These are phyloP conservation scores for Atrichornis clamosus DNA, from an alignment of 2,113 vertebrate species.

Conservation along the genomic window DNA sequence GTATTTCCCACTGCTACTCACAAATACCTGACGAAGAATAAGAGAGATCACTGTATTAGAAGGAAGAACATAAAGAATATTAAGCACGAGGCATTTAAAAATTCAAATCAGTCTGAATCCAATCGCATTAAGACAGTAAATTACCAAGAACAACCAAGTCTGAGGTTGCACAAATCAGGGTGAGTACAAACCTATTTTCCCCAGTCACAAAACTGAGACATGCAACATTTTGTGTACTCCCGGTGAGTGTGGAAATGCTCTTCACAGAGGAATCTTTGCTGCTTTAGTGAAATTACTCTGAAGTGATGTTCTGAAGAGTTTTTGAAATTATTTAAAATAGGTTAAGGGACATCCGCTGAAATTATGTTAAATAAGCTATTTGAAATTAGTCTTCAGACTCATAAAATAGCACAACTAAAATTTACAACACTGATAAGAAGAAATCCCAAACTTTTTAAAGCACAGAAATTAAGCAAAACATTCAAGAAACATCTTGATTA, in stretches of 20 bases:
- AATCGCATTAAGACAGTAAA: background rate
- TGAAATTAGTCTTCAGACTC: background rate
- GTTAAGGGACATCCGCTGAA: background rate
- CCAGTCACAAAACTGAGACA: background rate
- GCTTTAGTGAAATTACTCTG: background rate
- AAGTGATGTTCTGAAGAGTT: background rate
- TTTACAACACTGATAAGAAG: background rate
- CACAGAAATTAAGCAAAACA: background rate
- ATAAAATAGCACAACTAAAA: background rate
- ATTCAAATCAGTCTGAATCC: background rate
- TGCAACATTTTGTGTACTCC: background rate
- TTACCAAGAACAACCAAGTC: background rate
- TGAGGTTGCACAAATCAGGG: background rate
- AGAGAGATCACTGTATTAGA: constrained; percentile 1
- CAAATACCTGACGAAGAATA: constrained; percentile 75
- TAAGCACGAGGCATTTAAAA: background rate
- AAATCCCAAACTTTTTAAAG: background rate
- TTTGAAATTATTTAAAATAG: background rate
- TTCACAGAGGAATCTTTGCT: background rate
- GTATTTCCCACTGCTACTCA: constrained; percentile 82
- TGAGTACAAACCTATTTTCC: background rate
- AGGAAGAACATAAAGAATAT: background rate
- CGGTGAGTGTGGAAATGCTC: background rate
- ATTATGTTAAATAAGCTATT: background rate
- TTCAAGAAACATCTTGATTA: background rate